A percentile compares a stretch with the other conserved stretches of the same genome.
Evolutionary conservation across 1,140 invertebrate genomes (phyloP).

Genomic region (Drosophila pachea): DNA sequence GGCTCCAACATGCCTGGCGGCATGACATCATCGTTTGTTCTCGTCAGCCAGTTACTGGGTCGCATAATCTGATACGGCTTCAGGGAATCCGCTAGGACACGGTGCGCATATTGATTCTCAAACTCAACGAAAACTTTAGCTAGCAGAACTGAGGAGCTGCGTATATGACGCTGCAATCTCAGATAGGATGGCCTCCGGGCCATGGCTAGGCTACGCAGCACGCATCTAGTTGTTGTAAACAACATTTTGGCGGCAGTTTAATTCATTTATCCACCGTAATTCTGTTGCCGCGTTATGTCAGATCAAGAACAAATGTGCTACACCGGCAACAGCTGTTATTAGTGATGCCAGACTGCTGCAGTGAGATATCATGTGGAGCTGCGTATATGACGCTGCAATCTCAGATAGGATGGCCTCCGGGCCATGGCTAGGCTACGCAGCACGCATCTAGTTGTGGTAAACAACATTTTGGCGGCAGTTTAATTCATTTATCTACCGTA

Average conservation of each 20-base stretch:
- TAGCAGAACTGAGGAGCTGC: constrained; percentile 10
- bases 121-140: constrained; percentile 52
- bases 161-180: constrained; percentile 14
- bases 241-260: constrained; percentile 20
- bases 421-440: constrained; percentile 1
- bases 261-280: constrained; percentile 18
- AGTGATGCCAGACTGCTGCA: constrained; percentile 19
- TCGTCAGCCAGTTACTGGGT: not conserved
- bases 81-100: constrained; percentile 60
- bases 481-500: constrained; percentile 22
- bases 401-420: not conserved
- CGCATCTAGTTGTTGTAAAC: not conserved
- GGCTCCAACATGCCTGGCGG: constrained; percentile 21
- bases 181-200: not conserved
- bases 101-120: constrained; percentile 75
- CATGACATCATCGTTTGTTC: not conserved
- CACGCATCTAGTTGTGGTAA: constrained; percentile 5
- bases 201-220: constrained; percentile 3
- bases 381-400: constrained; percentile 19
- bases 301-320: constrained; percentile 1
- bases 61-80: constrained; percentile 67
- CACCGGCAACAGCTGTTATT: constrained; percentile 4
- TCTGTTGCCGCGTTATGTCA: constrained; percentile 19
- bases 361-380: not conserved
- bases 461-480: constrained; percentile 12